Evolutionary conservation across 2,888 invertebrate species (phyloP).

Genomic region (Drosophila robusta): DNA sequence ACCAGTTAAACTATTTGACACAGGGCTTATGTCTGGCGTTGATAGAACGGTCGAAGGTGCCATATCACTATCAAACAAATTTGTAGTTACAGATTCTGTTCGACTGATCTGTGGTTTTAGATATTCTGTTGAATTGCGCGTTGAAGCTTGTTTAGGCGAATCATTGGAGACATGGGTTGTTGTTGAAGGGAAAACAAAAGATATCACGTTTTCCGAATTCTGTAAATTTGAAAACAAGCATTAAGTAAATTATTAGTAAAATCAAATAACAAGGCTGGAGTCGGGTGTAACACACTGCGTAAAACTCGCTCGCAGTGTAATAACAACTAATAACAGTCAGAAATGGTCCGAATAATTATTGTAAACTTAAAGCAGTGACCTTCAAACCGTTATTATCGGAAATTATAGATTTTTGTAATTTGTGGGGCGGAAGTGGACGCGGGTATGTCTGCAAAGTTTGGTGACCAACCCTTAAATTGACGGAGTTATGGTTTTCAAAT

Average conservation of each 20-base stretch:
- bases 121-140: conserved; percentile 89
- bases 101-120: conserved; percentile 86
- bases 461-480: too few relatives aligned
- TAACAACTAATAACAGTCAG: neutral
- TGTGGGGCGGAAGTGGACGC: too few relatives aligned
- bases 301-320: neutral
- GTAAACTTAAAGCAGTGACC: too few relatives aligned
- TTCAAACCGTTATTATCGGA: too few relatives aligned
- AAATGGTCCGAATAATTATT: too few relatives aligned
- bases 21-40: conserved; percentile 37
- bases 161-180: conserved; percentile 85
- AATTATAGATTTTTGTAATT: too few relatives aligned
- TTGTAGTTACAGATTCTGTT: conserved; percentile 35
- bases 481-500: too few relatives aligned
- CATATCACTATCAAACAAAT: conserved; percentile 42
- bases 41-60: conserved; percentile 35
- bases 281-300: too few relatives aligned
- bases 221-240: conserved; percentile 80
- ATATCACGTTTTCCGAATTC: conserved; percentile 91
- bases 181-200: conserved; percentile 89
- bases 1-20: conserved; percentile 29
- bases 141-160: conserved; percentile 87
- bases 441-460: too few relatives aligned
- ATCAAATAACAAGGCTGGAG: neutral
- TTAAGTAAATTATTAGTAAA: conserved; percentile 53